A percentile compares a stretch with the other conserved stretches of the same genome.
phyloP scores from a whole-genome alignment of 2,113 vertebrate species.

The Nematolebias whitei region DNA sequence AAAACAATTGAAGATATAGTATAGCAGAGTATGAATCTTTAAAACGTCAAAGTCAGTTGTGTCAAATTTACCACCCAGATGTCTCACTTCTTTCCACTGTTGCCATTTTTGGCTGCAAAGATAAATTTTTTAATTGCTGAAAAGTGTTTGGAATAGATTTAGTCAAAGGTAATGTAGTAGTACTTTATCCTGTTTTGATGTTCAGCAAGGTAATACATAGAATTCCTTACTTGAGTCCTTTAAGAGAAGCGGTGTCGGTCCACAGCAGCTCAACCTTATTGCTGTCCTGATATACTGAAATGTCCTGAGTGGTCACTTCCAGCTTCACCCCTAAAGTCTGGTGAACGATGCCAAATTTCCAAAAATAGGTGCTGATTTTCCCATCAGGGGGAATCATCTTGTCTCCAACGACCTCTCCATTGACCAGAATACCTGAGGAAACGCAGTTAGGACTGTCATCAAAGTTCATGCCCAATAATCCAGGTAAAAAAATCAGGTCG shows the following conservation, averaged over 20 bases:
- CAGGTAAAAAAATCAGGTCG: too few species aligned
- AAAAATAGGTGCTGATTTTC: slow-evolving; percentile 87
- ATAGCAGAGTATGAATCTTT: too few species aligned
- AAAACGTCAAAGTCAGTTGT: too few species aligned
- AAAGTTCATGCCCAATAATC: too few species aligned
- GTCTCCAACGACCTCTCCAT: slow-evolving; percentile 91
- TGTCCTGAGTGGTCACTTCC: slow-evolving; percentile 83
- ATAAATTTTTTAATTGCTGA: too few species aligned
- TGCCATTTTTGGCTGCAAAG: neutral
- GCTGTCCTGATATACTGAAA: slow-evolving; percentile 80
- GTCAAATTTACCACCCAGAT: too few species aligned
- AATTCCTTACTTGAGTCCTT: slow-evolving; percentile 80
- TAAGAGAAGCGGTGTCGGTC: slow-evolving; percentile 80
- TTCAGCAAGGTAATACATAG: neutral
- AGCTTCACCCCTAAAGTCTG: slow-evolving; percentile 78
- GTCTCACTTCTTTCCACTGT: neutral
- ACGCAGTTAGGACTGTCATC: slow-evolving; percentile 7
- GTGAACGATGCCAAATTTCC: slow-evolving; percentile 88
- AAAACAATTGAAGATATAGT: too few species aligned
- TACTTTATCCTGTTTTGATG: too few species aligned
- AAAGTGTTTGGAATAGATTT: too few species aligned
- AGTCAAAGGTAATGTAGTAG: too few species aligned
- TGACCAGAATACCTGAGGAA: slow-evolving; percentile 86
- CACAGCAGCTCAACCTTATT: slow-evolving; percentile 79
- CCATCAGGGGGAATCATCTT: slow-evolving; percentile 76